Conservation (phyloP, 2,797 vertebrate genomes). For the Falco columbarius region DNA sequence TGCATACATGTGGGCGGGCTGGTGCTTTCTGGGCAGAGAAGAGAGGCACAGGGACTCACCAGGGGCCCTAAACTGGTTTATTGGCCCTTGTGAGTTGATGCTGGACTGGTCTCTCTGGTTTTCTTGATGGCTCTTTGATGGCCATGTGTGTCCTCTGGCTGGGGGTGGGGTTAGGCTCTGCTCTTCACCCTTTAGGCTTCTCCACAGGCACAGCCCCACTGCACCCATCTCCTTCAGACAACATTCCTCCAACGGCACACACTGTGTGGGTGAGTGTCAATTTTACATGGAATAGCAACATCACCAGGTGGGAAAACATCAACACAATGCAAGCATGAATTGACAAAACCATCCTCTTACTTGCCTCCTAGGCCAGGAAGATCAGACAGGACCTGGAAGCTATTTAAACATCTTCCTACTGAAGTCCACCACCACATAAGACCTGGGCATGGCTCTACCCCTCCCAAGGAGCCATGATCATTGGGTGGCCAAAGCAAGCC, state of each 20-base stretch:
- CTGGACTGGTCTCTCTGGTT: background rate
- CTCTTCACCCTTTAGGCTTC: background rate
- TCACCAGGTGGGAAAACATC: background rate
- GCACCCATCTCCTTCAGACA: background rate
- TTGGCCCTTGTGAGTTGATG: background rate
- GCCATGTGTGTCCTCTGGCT: background rate
- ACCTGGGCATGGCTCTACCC: background rate
- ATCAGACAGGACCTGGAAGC: background rate
- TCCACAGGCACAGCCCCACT: background rate
- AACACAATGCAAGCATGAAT: background rate
- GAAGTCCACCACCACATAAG: background rate
- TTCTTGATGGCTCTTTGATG: background rate
- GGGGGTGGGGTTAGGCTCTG: background rate
- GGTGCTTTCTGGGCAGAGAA: background rate
- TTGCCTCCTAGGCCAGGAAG: background rate
- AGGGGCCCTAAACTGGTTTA: background rate
- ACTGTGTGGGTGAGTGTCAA: background rate
- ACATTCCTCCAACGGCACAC: background rate
- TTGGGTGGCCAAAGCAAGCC: background rate
- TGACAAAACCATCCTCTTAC: background rate
- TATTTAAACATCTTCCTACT: background rate
- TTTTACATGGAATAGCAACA: background rate
- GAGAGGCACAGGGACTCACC: background rate
- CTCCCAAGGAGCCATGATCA: background rate
- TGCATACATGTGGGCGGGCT: background rate